Evolutionary conservation across 2,888 invertebrate species (phyloP).

Genomic region (Rhopalosiphum nymphaeae): DNA sequence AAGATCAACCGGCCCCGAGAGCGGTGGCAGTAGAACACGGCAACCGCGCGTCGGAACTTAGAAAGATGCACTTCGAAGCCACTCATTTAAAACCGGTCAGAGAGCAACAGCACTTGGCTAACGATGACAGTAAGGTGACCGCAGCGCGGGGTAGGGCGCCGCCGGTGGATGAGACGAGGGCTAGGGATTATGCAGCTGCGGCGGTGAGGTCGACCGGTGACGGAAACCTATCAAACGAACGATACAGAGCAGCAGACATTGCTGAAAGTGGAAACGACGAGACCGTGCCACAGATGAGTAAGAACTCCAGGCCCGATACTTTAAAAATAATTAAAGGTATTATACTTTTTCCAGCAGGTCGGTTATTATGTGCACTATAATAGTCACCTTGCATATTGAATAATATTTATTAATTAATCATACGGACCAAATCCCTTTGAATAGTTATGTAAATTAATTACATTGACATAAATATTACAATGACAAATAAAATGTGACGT

Average conservation of each 20-base stretch:
- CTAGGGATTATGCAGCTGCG: slow-evolving; percentile 22
- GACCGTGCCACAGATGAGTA: neutral
- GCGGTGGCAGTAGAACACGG: neutral
- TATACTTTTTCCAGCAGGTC: neutral
- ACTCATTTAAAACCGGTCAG: slow-evolving; percentile 20
- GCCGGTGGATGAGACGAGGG: neutral
- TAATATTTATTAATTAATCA: neutral
- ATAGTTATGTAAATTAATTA: neutral
- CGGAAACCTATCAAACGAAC: neutral
- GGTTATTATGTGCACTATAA: neutral
- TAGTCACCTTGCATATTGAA: neutral
- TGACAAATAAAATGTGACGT: neutral
- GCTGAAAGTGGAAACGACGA: neutral
- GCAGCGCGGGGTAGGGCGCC: neutral
- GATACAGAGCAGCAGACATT: neutral
- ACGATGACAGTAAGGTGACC: neutral
- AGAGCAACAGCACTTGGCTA: neutral
- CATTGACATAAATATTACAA: neutral
- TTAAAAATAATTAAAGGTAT: slow-evolving; percentile 62
- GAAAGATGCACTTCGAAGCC: slow-evolving; percentile 49
- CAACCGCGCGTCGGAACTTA: slow-evolving; percentile 41
- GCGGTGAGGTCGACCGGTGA: neutral
- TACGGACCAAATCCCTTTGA: neutral
- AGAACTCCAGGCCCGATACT: slow-evolving; percentile 51
- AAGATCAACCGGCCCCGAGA: neutral